Conservation (phyloP, 2,113 vertebrate genomes). For the Excalfactoria chinensis region DNA sequence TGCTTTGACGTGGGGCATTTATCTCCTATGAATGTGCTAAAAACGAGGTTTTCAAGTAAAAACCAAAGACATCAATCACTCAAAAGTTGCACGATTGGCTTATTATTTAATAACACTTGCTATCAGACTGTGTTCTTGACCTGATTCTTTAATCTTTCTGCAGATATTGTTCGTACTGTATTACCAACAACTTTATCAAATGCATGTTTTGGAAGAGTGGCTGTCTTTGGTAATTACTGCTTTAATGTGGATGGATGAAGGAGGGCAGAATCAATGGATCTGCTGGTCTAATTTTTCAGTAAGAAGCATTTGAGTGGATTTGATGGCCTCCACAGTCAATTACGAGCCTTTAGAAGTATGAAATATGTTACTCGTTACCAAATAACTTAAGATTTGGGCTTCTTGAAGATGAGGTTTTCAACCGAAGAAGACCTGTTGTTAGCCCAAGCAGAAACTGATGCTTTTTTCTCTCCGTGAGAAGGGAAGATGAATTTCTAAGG, state of each 20-base stretch:
- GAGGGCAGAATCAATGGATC: background rate
- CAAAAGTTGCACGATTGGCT: background rate
- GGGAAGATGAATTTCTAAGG: background rate
- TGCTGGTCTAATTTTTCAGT: constrained; percentile 29
- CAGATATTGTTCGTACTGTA: constrained; percentile 30
- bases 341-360: constrained; percentile 19
- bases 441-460: background rate
- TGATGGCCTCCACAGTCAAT: constrained; percentile 18
- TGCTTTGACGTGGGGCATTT: background rate
- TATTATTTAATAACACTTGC: constrained; percentile 43
- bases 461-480: background rate
- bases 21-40: background rate
- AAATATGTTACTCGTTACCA: constrained; percentile 37
- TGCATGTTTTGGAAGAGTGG: background rate
- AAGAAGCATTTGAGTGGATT: constrained; percentile 42
- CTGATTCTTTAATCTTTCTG: constrained; percentile 50
- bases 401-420: constrained; percentile 6
- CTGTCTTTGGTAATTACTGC: constrained; percentile 36
- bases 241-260: constrained; percentile 23
- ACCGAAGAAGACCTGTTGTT: background rate
- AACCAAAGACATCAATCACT: constrained; percentile 47
- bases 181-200: constrained; percentile 34
- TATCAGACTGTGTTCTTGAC: constrained; percentile 12
- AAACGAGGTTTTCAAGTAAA: constrained; percentile 34
- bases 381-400: background rate